Evolutionary conservation across 2,888 invertebrate species (phyloP).

Genomic region (Leucophora obtusa): DNA sequence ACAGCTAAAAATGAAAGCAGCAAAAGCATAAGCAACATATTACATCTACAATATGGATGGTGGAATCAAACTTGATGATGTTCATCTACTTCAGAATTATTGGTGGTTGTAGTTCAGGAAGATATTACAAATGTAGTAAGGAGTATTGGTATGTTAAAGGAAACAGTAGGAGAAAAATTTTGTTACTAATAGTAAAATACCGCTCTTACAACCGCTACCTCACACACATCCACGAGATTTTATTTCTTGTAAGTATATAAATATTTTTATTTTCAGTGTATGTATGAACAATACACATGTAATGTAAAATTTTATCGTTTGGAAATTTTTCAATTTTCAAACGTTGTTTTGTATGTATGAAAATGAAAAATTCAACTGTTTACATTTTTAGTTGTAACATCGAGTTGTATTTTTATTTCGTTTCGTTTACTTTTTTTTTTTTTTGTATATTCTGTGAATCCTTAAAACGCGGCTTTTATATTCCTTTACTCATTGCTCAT

Average conservation of each 20-base stretch:
- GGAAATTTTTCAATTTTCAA: slow-evolving; percentile 77
- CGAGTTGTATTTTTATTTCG: slow-evolving; percentile 2
- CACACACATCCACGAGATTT: slow-evolving; percentile 18
- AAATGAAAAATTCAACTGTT: slow-evolving; percentile 26
- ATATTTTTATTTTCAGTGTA: slow-evolving; percentile 24
- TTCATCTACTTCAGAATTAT: slow-evolving; percentile 28
- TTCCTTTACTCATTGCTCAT: slow-evolving; percentile 28
- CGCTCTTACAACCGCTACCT: slow-evolving; percentile 9
- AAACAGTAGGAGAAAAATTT: slow-evolving; percentile 33
- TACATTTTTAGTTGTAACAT: slow-evolving; percentile 6
- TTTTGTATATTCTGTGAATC: slow-evolving; percentile 45
- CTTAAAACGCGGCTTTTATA: slow-evolving; percentile 50
- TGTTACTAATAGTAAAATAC: slow-evolving; percentile 31
- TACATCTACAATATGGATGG: slow-evolving; percentile 17
- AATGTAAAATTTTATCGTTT: slow-evolving; percentile 77
- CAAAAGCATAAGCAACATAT: slow-evolving; percentile 37
- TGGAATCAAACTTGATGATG: slow-evolving; percentile 46
- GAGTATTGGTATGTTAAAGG: slow-evolving; percentile 32
- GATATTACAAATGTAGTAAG: not conserved
- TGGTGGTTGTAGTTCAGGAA: slow-evolving; percentile 35
- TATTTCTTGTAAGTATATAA: slow-evolving; percentile 29
- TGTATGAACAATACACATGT: slow-evolving; percentile 40
- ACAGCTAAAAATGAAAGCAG: slow-evolving; percentile 7
- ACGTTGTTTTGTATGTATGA: slow-evolving; percentile 31
- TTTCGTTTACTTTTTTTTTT: slow-evolving; percentile 29